phyloP scores from a whole-genome alignment of 2,797 vertebrate genomes.

The Eremophila alpestris region DNA sequence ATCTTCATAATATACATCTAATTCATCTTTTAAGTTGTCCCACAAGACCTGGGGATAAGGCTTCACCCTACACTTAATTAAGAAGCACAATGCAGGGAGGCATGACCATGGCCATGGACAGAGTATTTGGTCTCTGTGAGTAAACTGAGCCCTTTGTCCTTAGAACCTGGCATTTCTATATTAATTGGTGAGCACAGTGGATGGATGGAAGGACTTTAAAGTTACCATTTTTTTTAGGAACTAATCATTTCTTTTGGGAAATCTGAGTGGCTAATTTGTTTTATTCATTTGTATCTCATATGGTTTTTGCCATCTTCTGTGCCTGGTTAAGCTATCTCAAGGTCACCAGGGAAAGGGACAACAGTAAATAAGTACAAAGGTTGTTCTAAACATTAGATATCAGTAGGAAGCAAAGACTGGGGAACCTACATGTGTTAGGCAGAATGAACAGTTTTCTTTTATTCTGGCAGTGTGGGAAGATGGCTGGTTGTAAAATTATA shows the following conservation, averaged over 20 bases:
- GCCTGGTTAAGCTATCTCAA: not conserved
- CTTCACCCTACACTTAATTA: not conserved
- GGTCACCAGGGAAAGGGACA: not conserved
- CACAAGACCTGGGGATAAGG: not conserved
- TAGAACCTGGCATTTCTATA: not conserved
- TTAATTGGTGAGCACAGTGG: not conserved
- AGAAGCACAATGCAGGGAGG: constrained; percentile 1
- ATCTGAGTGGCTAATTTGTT: not conserved
- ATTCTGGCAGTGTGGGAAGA: not conserved
- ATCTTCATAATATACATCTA: not conserved
- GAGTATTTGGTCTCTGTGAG: not conserved
- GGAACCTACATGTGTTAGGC: not conserved
- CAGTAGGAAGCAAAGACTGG: not conserved
- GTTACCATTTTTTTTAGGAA: not conserved
- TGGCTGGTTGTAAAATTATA: not conserved
- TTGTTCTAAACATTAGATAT: not conserved
- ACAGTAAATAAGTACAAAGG: not conserved
- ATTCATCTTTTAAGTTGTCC: constrained; percentile 31
- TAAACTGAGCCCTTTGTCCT: not conserved
- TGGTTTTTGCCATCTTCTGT: not conserved
- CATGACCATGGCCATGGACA: not conserved
- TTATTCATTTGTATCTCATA: not conserved
- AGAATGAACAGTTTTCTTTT: not conserved
- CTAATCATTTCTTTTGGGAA: not conserved
- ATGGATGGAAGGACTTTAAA: not conserved